Percentiles rank a stretch among this genome's conserved stretches.
Evolutionary conservation across 2,797 vertebrate species (phyloP).

Genomic region (Pachyuromys duprasi): DNA sequence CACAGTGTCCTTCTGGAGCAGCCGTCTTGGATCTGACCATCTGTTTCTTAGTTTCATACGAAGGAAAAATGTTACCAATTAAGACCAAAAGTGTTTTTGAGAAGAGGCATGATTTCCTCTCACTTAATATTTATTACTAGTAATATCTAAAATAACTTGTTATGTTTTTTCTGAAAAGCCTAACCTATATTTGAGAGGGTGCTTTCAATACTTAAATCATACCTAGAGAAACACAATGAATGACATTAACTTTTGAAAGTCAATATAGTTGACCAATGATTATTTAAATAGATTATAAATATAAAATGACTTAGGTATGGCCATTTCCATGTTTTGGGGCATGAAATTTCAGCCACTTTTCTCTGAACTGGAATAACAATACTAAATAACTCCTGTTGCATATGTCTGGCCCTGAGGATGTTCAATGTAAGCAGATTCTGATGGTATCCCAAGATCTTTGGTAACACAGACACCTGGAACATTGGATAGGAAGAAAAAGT

Average conservation of each 20-base stretch:
- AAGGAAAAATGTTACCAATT: not conserved
- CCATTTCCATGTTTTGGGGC: not conserved
- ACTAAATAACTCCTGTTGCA: not conserved
- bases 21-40: no score
- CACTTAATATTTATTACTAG: not conserved
- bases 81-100: not conserved
- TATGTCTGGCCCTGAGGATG: not conserved
- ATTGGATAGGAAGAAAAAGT: not conserved
- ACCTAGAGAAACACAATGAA: not conserved
- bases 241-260: constrained; percentile 11
- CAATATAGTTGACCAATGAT: not conserved
- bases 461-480: not conserved
- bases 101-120: not conserved
- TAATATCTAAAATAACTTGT: not conserved
- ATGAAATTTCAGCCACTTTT: constrained; percentile 58
- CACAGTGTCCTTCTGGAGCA: no score
- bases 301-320: not conserved
- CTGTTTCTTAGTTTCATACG: not conserved
- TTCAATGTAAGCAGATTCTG: constrained; percentile 52
- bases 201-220: not conserved
- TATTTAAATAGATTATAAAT: not conserved
- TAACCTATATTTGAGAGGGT: not conserved
- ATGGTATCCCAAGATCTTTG: not conserved
- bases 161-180: not conserved
- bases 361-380: constrained; percentile 45